Evolutionary conservation across 2,888 invertebrate species (phyloP), one percentile per base, ranked within the genome.

Genomic region (Griposia aprilina): DNA sequence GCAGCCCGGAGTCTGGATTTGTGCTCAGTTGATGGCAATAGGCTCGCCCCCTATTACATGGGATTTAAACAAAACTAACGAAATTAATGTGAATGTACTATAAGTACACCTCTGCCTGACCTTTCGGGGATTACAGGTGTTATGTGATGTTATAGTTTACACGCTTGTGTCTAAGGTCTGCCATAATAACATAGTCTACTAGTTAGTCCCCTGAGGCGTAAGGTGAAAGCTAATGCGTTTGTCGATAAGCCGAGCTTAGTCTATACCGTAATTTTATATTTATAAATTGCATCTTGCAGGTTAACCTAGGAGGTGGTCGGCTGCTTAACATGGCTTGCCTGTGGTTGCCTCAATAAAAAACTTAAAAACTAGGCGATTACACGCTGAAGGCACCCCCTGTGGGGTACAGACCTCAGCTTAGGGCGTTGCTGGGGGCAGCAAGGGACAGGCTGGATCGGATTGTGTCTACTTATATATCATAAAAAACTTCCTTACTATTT

Each of bases 181-280:
- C 30, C 55, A 10, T 30, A 30, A 55, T 23, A 55, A 57, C 30
- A 55, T 30, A 15, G 15, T 23, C 1, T 67, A 66, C 52, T 50
- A n/a, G 48, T 17, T 66, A 15, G 30, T 23, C 13, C 26, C 69
- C 59, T 41, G 65, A 41, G 59, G 55, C 52, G n/a, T 26, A 41
- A 55, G 26, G 57, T 30, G 13, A 23, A 30, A 57, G 30, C 59
- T 48, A 65, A 59, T 57, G 60, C 23, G 62, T 30, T 70, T 41
- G 26, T 36, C 70, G 52, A 74, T 80, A 74, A 80, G 23, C 67
- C n/a, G 57, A 2, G 13, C 23, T 50, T 65, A 30, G 20, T 45
- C 26, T 41, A 11, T 48, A 66, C 30, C 30, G 3, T 36, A 36
- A 36, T 36, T 36, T 36, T 36, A 36, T 36, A 2, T 36, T 36